Conservation (phyloP, 1,140 invertebrate species). For the Macrostomum lignano region DNA sequence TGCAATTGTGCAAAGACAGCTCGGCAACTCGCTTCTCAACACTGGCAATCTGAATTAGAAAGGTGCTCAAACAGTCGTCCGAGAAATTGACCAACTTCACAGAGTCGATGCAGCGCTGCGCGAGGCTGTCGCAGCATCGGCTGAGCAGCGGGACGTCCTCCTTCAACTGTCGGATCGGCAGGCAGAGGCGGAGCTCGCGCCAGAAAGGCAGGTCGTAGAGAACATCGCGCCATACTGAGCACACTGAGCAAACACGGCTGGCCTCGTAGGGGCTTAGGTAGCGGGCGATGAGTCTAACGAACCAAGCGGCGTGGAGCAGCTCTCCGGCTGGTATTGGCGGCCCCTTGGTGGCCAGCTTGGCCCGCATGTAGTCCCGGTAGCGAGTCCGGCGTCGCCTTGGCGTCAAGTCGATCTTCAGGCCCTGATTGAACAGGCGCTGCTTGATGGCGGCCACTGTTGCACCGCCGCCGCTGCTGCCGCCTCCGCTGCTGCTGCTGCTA, state of each 20-base stretch:
- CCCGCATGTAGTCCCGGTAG: background rate
- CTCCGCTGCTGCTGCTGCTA: background rate
- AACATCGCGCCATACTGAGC: no score
- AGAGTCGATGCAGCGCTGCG: conserved; percentile 52
- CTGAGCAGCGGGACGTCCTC: no score
- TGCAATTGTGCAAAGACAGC: conserved; percentile 49
- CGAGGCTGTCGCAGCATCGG: conserved; percentile 47
- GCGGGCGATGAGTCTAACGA: no score
- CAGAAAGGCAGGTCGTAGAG: no score
- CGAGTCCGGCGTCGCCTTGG: background rate
- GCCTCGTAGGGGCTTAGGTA: no score
- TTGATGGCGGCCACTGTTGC: conserved; percentile 4
- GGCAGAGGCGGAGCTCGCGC: no score
- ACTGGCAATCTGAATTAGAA: conserved; percentile 49
- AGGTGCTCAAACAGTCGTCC: conserved; percentile 57
- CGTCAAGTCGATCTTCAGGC: background rate
- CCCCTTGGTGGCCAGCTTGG: no score
- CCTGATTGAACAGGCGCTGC: conserved; percentile 3
- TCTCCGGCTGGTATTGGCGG: no score
- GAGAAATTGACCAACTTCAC: conserved; percentile 49
- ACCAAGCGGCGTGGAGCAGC: no score
- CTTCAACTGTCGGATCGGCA: no score
- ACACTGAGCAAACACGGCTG: no score
- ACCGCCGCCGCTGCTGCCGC: background rate
- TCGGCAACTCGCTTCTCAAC: conserved; percentile 51